Evolutionary conservation across 2,797 vertebrate species (phyloP).

Genomic region (Rhinoraja longicauda): DNA sequence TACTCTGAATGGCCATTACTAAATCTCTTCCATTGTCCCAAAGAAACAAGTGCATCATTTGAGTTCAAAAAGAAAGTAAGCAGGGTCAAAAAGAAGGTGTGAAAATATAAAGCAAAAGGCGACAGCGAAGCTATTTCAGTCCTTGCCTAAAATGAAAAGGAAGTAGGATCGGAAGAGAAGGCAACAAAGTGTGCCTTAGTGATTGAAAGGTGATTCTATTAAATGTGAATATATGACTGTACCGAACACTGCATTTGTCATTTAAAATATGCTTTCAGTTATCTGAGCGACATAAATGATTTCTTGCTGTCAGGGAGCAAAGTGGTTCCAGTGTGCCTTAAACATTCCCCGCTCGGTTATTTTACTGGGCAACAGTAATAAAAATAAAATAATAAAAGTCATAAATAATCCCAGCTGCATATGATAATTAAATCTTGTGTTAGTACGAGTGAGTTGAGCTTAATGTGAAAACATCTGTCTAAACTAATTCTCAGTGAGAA

Average conservation of each 20-base stretch:
- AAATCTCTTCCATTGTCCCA: constrained; percentile 45
- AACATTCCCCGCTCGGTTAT: neutral
- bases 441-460: neutral
- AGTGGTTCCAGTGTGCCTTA: neutral
- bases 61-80: neutral
- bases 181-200: neutral
- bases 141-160: neutral
- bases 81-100: constrained; percentile 18
- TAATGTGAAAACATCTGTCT: neutral
- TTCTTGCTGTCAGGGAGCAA: neutral
- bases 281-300: neutral
- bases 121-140: neutral
- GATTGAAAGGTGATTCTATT: constrained; percentile 25
- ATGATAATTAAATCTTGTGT: neutral
- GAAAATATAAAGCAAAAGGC: neutral
- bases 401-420: neutral
- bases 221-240: constrained; percentile 10
- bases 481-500: neutral
- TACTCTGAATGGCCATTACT: constrained; percentile 49
- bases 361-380: neutral
- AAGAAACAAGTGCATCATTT: constrained; percentile 32
- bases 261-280: constrained; percentile 31
- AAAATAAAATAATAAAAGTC: neutral
- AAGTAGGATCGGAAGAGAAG: neutral
- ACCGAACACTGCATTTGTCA: constrained; percentile 4